Evolutionary conservation across 1,140 invertebrate genomes (phyloP), one percentile per base, ranked within the genome.

Genomic region (Maniola jurtina): DNA sequence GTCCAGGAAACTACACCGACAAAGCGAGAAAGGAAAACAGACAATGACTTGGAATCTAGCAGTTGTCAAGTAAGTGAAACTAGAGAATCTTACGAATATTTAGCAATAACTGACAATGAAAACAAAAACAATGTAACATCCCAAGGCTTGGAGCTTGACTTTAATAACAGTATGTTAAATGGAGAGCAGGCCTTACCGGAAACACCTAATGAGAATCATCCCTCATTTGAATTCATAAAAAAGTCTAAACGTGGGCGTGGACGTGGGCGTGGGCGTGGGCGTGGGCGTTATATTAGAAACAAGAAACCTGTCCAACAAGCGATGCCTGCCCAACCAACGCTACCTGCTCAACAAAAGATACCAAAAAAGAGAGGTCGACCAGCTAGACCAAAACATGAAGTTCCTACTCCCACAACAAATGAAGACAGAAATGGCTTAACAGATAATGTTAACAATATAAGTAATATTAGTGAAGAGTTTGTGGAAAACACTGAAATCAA

Each of bases 291-390:
- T 25, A 4, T 25, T 25, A 25, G 25, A 25, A 25, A 25, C 25
- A 25, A 25, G 25, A 25, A 25, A 25, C 25, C 25, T 25, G 25
- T 25, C 25, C 25, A 25, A 45, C 1, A 45, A 11, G 13, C 2
- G 9, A 45, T 9, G 5, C 9, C 9, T 11, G 10, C 42, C 42
- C 1, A 3, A 42, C 6, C 3, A 6, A 42, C 6, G 10, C 6
- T 9, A 42, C 6, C 40, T 42, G 11, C 11, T 42, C 40, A 45
- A 45, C 42, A 45, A 45, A 45, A 54, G n/a, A 15, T n/a, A 11
- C 13, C 50, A 11, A 58, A 65, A 47, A 68, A 68, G 60, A 68
- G 42, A 42, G 59, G 54, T 25, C 69, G 64, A 15, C 25, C 25
- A 25, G 25, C 25, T 4, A 59, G 35, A 56, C 25, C 34, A 34